Evolutionary conservation across 2,113 vertebrate genomes (phyloP), one percentile per base, ranked within the genome.

Genomic region (Danio rerio): DNA sequence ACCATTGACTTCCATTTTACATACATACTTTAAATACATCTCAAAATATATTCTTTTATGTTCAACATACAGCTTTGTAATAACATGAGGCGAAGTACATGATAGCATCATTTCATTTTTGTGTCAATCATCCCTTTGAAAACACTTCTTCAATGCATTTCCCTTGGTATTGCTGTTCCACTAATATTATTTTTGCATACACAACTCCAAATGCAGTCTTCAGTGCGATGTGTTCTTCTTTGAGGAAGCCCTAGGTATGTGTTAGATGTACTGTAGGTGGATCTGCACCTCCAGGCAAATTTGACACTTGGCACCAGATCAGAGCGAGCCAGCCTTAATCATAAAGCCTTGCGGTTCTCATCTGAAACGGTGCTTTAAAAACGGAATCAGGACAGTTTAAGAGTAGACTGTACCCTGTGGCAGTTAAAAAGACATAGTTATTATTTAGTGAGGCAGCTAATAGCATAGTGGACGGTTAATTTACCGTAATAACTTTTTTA

Each of bases 201-300:
- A 20, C 43, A 12, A 12, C 43, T 49, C 43, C 65, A 69, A 45
- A 68, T 68, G 11, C 16, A 68, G 43, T 16, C 43, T 69, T 69
- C 3, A 12, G 66, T 7, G 43, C 43, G 43, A 69, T 49, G 43
- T 69, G n/a, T 69, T 49, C 10, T 69, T 31, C 31, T 31, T 31
- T 31, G 31, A 31, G 31, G 31, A 31, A n/a, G 1, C 31, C 31
- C 31, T 31, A 31, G 31, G 66, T 71, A 49, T 49, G 45, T 15
- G 20, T 50, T 50, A 52, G 49, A 71, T 52, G 10, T 9, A 62
- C 47, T 70, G 31, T 56, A 50, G 21, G 20, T 53, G 56, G 50
- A 75, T 76, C 59, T 55, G 74, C 18, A 76, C 65, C 55, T 80
- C 65, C 52, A 45, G 78, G 81, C 10, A 82, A 15, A 73, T 74